phyloP scores from a whole-genome alignment of 2,113 vertebrate species.

The Anoura caudifer region DNA sequence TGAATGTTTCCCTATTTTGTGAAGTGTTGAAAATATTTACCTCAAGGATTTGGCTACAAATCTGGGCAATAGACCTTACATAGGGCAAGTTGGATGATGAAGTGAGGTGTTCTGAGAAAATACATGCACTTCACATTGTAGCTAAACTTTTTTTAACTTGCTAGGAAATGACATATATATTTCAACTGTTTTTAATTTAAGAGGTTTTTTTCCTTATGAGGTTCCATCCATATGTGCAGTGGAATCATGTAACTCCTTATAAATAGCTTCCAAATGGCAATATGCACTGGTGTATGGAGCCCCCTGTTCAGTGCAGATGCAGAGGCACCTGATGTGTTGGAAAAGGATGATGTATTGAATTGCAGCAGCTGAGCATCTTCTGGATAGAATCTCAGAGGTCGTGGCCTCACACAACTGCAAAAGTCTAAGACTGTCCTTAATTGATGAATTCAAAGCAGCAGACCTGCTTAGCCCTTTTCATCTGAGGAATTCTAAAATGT shows the following conservation, averaged over 20 bases:
- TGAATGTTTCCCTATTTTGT: background rate
- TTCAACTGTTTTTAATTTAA: slow-evolving; percentile 34
- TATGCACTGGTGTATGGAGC: background rate
- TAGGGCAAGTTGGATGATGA: background rate
- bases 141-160: background rate
- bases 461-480: background rate
- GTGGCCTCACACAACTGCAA: background rate
- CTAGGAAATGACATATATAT: background rate
- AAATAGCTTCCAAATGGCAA: slow-evolving; percentile 42
- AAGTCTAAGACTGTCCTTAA: background rate
- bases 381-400: background rate
- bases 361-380: background rate
- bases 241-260: background rate
- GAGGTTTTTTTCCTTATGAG: background rate
- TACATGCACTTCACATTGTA: background rate
- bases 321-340: background rate
- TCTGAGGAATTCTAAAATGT: background rate
- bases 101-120: slow-evolving; percentile 34
- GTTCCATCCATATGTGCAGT: background rate
- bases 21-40: background rate
- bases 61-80: background rate
- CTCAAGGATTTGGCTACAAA: slow-evolving; percentile 19
- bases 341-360: background rate
- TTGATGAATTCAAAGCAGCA: background rate
- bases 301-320: background rate